Evolutionary conservation across 1,140 invertebrate species (phyloP).

Genomic region (Belonocnema kinseyi): DNA sequence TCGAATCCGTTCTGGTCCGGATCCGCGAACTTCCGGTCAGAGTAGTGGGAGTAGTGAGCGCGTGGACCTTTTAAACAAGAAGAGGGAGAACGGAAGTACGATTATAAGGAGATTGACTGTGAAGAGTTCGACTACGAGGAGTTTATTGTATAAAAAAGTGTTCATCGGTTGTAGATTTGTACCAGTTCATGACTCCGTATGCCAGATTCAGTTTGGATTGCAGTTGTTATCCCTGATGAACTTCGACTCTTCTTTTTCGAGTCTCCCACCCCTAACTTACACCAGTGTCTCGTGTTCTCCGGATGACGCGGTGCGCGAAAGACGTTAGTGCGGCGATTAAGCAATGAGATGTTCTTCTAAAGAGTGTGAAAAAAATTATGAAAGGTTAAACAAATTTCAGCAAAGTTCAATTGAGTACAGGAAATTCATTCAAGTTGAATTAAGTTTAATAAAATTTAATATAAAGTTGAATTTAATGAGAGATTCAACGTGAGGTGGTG

Average conservation of each 20-base stretch:
- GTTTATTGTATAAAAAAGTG: background rate
- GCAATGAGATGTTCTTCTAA: background rate
- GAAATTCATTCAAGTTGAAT: too few relatives aligned
- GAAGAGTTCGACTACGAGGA: background rate
- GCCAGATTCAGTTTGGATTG: background rate
- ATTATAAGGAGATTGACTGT: background rate
- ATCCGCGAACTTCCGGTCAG: slow-evolving; percentile 30
- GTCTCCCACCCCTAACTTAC: background rate
- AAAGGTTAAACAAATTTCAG: too few relatives aligned
- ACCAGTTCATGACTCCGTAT: background rate
- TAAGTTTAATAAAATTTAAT: too few relatives aligned
- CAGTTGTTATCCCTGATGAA: background rate
- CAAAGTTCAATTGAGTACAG: too few relatives aligned
- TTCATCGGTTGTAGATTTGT: background rate
- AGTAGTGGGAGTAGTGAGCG: background rate
- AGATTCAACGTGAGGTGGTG: slow-evolving; percentile 9
- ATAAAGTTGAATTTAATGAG: background rate
- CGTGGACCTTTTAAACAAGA: background rate
- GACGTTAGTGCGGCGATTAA: slow-evolving; percentile 4
- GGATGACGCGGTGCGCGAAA: background rate
- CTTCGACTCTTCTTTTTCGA: background rate
- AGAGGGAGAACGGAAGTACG: background rate
- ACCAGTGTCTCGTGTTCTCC: slow-evolving; percentile 4
- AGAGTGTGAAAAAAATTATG: background rate
- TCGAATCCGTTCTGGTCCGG: slow-evolving; percentile 26